Evolutionary conservation across 2,113 vertebrate genomes (phyloP), one percentile per base, ranked within the genome.

Genomic region (Brachirus orientalis): DNA sequence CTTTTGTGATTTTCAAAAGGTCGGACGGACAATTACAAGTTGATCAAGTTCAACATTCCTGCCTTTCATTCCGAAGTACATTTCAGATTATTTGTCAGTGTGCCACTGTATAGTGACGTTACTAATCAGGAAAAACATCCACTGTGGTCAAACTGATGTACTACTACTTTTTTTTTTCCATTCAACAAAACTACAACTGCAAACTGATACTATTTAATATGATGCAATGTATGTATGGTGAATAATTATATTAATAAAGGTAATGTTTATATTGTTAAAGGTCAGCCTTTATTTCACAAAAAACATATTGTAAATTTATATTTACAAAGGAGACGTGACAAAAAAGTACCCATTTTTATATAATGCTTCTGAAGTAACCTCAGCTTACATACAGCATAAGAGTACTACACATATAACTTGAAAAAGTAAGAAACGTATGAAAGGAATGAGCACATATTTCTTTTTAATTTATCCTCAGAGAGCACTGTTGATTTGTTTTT

Each of bases 171-270:
- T 66, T 69, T 50, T 66, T 33, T 73, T 61, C 67, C 63, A 58
- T 63, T 59, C 54, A 59, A 75, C 60, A 79, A 58, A 77, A 80
- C 64, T 40, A 70, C 70, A 76, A 70, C 57, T 81, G 71, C 79
- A 70, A 83, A 83, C 68, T 51, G 83, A 83, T 75, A 79, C 69
- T 88, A 88, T 89, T 91, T 88, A 86, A 92, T 81, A 84, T 76
- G 45, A 85, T 86, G 62, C 68, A 68, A 78, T 88, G 75, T 91
- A 72, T 90, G 91, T 89, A 85, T 65, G 85, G 87, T 92, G 86
- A 88, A 80, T 72, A 86, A 89, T 92, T 91, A 92, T 91, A 85
- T 91, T 86, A 92, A 92, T 92, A 92, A 93, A 93, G 86, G 55
- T 67, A 47, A 85, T 84, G 76, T 91, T 89, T 91, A 79, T 90